These are phyloP conservation scores for Aphis craccivora DNA, from an alignment of 1,140 invertebrate genomes.

Conservation along the genomic window DNA sequence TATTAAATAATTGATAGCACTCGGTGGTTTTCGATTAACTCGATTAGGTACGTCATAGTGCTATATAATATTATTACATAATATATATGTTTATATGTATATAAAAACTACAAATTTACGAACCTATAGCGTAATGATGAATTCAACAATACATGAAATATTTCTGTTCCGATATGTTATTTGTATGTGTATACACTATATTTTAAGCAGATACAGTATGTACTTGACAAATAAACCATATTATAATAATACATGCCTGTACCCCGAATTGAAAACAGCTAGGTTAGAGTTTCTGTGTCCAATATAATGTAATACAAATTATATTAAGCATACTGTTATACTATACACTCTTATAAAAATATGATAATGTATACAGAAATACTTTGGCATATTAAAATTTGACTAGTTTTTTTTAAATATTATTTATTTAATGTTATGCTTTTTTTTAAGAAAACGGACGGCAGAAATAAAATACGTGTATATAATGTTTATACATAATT, in stretches of 20 bases:
- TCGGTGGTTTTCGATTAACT: not conserved
- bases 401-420: slow-evolving; percentile 25
- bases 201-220: not conserved
- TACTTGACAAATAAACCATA: not conserved
- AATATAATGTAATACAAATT: too few relatives aligned
- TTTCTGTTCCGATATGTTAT: not conserved
- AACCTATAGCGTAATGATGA: not conserved
- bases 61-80: not conserved
- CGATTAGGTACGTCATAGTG: not conserved
- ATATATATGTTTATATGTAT: not conserved
- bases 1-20: not conserved
- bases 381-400: not conserved
- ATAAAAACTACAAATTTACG: too few relatives aligned
- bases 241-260: not conserved
- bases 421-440: not conserved
- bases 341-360: not conserved
- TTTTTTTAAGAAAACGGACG: not conserved
- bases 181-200: not conserved
- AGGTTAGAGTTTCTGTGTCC: not conserved
- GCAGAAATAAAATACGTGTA: not conserved
- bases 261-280: not conserved
- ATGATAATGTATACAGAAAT: slow-evolving; percentile 35
- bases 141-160: not conserved
- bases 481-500: not conserved
- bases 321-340: not conserved